These are phyloP conservation scores for Bimastos eiseni DNA, from an alignment of 2,888 invertebrate species.

Conservation along the genomic window DNA sequence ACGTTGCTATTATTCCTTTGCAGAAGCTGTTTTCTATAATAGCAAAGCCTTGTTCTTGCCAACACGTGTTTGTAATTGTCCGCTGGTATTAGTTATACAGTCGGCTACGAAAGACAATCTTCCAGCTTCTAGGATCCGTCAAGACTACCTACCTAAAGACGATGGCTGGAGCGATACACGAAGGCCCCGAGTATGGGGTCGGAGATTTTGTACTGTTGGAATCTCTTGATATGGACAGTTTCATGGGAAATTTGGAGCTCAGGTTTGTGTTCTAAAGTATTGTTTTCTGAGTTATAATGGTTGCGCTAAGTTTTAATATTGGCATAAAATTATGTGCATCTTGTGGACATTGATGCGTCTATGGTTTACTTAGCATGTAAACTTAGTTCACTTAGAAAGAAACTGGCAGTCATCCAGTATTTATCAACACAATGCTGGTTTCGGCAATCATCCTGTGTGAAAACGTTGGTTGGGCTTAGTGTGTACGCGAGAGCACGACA, in stretches of 20 bases:
- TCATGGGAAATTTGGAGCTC: conserved; percentile 86
- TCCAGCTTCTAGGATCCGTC: neutral
- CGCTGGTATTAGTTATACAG: neutral
- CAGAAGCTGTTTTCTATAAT: neutral
- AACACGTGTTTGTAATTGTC: neutral
- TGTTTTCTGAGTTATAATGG: neutral
- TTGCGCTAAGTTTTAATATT: neutral
- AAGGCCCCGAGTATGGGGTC: conserved; percentile 71
- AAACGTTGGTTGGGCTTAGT: neutral
- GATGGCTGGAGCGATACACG: conserved; percentile 49
- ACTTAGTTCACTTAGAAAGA: no score
- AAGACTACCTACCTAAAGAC: neutral
- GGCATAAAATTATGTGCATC: neutral
- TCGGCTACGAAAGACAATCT: neutral
- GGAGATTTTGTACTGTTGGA: conserved; percentile 95
- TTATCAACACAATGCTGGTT: neutral
- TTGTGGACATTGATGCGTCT: neutral
- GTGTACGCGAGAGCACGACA: neutral
- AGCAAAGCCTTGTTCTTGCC: neutral
- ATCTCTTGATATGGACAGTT: conserved; percentile 83
- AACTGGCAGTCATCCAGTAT: neutral
- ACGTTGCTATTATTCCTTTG: neutral
- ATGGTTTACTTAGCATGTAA: neutral
- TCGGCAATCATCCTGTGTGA: neutral
- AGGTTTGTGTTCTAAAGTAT: conserved; percentile 69